Conservation (phyloP, 1,140 invertebrate species). For the Drosophila suzukii region DNA sequence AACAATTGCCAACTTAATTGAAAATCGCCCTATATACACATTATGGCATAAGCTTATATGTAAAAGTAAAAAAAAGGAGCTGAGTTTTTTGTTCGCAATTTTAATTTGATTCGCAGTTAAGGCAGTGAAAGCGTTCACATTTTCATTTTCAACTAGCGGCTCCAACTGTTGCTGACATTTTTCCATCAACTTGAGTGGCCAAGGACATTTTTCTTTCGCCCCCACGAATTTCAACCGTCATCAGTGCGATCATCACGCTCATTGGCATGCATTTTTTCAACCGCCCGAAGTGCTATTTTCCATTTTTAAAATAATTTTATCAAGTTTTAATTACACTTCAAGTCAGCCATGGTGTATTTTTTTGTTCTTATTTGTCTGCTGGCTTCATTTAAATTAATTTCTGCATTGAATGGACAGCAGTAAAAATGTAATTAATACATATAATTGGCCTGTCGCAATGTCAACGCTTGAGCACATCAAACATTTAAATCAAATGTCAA, state of each 20-base stretch:
- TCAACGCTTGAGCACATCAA: conserved; percentile 13
- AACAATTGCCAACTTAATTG: conserved; percentile 71
- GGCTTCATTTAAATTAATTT: conserved; percentile 67
- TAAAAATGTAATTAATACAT: conserved; percentile 67
- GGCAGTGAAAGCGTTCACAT: conserved; percentile 38
- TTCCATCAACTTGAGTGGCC: conserved; percentile 72
- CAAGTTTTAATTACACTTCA: conserved; percentile 48
- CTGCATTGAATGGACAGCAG: conserved; percentile 17
- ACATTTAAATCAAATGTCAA: conserved; percentile 59
- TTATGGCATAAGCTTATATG: conserved; percentile 16
- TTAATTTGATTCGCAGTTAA: conserved; percentile 59
- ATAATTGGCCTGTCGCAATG: conserved; percentile 54
- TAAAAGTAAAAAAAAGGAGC: not conserved
- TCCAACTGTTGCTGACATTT: conserved; percentile 74
- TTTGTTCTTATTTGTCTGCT: conserved; percentile 20
- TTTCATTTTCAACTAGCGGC: conserved; percentile 59
- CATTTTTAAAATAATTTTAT: conserved; percentile 30
- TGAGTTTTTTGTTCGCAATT: conserved; percentile 33
- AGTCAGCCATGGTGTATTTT: conserved; percentile 3
- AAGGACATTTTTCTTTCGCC: conserved; percentile 36
- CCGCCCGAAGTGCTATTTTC: conserved; percentile 4
- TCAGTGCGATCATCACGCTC: conserved; percentile 16
- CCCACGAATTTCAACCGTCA: conserved; percentile 24
- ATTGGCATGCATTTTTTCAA: conserved; percentile 2
- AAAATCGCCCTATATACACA: conserved; percentile 37